Evolutionary conservation across 2,888 invertebrate species (phyloP).

Genomic region (Rhabditoides inermis): DNA sequence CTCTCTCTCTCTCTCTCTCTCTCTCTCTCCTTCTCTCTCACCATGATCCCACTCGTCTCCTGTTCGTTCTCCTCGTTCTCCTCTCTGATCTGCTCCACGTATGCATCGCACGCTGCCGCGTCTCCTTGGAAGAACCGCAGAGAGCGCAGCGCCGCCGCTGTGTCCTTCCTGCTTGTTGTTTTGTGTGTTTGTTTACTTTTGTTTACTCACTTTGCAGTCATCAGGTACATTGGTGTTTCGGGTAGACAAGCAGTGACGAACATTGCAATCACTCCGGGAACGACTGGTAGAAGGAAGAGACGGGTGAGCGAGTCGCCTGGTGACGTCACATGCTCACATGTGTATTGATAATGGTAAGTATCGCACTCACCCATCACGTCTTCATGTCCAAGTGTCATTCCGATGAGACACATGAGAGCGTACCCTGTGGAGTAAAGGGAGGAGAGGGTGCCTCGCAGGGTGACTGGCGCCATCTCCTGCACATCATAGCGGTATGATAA

Average conservation of each 20-base stretch:
- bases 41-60: too few relatives aligned
- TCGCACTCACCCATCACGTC: conserved; percentile 29
- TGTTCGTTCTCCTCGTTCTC: too few relatives aligned
- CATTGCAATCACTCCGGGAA: conserved; percentile 36
- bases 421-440: conserved; percentile 44
- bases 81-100: too few relatives aligned
- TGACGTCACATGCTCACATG: too few relatives aligned
- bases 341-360: too few relatives aligned
- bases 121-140: conserved; percentile 40
- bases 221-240: conserved; percentile 44
- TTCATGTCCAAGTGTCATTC: conserved; percentile 42
- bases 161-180: conserved; percentile 24
- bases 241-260: conserved; percentile 36
- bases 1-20: too few relatives aligned
- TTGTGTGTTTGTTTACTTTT: too few relatives aligned
- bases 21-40: too few relatives aligned
- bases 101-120: too few relatives aligned
- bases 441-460: conserved; percentile 40
- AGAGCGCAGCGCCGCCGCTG: conserved; percentile 22
- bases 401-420: conserved; percentile 39
- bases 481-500: too few relatives aligned
- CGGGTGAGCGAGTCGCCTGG: conserved; percentile 33
- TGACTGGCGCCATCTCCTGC: conserved; percentile 42
- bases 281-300: conserved; percentile 40
- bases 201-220: neutral